These are phyloP conservation scores for Gila robusta DNA, from an alignment of 2,797 vertebrate species.

Conservation along the genomic window DNA sequence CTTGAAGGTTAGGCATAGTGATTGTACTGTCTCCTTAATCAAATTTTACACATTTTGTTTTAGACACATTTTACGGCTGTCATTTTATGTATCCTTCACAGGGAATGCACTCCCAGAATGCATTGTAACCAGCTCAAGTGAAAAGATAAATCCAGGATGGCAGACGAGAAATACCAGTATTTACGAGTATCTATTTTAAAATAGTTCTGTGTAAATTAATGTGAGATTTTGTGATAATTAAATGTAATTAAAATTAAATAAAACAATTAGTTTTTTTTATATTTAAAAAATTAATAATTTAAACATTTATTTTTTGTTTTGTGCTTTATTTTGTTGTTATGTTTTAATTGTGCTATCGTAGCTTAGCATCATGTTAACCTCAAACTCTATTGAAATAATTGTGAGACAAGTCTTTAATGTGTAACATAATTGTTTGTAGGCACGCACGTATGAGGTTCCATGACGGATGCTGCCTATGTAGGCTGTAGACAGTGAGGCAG, in stretches of 20 bases:
- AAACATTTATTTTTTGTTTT: too few relatives aligned
- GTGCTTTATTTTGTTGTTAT: too few relatives aligned
- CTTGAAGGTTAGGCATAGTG: neutral
- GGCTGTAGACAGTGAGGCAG: neutral
- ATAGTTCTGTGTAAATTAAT: neutral
- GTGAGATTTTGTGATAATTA: neutral
- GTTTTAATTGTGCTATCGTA: neutral
- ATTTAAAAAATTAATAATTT: too few relatives aligned
- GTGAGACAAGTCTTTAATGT: neutral
- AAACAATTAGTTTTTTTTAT: neutral
- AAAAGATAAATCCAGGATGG: neutral
- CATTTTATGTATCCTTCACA: neutral
- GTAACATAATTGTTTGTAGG: too few relatives aligned
- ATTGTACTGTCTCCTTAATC: neutral
- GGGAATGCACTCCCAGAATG: slow-evolving; percentile 1
- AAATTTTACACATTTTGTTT: neutral
- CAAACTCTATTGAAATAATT: neutral
- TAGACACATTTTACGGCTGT: neutral
- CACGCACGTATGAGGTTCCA: neutral
- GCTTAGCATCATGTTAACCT: neutral
- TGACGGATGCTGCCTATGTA: neutral
- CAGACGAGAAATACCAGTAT: neutral
- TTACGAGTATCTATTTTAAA: neutral
- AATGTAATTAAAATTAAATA: neutral
- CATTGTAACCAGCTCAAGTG: neutral